Evolutionary conservation across 1,140 invertebrate species (phyloP).

Genomic region (Drosophila rhopaloa): DNA sequence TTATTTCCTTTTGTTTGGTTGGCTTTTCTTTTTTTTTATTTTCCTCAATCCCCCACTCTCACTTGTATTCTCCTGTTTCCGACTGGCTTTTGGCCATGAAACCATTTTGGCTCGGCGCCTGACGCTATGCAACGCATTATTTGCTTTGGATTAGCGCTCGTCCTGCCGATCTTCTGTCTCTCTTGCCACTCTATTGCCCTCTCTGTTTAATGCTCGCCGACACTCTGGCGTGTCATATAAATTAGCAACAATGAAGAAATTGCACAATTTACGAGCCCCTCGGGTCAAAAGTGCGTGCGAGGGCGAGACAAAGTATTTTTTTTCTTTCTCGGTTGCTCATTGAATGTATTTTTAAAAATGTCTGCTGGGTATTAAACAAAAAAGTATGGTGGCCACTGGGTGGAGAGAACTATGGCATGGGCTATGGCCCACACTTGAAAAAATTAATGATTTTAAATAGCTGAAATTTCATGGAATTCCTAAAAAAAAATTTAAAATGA

Average conservation of each 20-base stretch:
- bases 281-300: conserved; percentile 34
- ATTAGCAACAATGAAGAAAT: conserved; percentile 80
- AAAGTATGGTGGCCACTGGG: background rate
- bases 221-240: conserved; percentile 67
- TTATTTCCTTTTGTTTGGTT: conserved; percentile 31
- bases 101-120: conserved; percentile 52
- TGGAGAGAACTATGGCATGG: conserved; percentile 3
- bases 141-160: conserved; percentile 73
- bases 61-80: conserved; percentile 11
- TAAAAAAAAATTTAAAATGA: background rate
- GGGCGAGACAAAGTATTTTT: conserved; percentile 42
- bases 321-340: conserved; percentile 25
- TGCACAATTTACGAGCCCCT: conserved; percentile 76
- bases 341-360: conserved; percentile 75
- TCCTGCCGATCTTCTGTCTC: conserved; percentile 32
- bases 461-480: background rate
- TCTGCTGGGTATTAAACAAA: conserved; percentile 65
- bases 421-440: background rate
- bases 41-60: conserved; percentile 12
- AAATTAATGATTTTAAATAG: background rate
- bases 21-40: conserved; percentile 20
- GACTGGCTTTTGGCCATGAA: conserved; percentile 63
- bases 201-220: background rate
- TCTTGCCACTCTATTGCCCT: background rate
- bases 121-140: conserved; percentile 66